Conservation (phyloP, 2,113 vertebrate species). For the Dermatemys mawii region DNA sequence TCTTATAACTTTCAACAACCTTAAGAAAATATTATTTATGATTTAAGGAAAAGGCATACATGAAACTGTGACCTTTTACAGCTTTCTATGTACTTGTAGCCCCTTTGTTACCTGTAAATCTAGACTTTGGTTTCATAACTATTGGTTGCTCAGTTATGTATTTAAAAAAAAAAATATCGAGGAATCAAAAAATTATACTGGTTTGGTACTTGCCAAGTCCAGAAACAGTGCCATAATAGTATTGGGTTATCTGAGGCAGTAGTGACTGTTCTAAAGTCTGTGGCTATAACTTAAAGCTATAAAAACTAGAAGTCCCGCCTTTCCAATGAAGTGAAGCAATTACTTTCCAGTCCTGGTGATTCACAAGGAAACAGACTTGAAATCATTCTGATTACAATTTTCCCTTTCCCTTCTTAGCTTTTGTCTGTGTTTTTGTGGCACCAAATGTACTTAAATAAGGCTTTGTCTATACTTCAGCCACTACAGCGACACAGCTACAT, state of each 20-base stretch:
- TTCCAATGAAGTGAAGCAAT: background rate
- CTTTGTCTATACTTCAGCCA: background rate
- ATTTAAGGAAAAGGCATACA: background rate
- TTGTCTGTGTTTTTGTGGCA: background rate
- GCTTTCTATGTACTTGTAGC: background rate
- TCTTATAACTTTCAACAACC: background rate
- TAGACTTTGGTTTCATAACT: background rate
- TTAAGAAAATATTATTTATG: background rate
- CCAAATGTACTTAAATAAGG: background rate
- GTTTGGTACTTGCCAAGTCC: background rate
- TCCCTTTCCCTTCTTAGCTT: background rate
- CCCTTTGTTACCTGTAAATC: background rate
- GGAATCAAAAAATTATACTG: background rate
- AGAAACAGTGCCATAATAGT: background rate
- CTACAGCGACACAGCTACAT: too few species aligned
- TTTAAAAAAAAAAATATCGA: background rate
- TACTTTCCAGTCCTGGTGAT: background rate
- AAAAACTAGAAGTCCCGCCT: background rate
- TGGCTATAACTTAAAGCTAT: background rate
- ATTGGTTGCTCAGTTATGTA: background rate
- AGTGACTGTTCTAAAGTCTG: background rate
- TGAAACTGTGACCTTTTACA: fast-evolving
- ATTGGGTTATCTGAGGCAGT: background rate
- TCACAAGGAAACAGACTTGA: background rate
- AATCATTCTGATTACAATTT: background rate